These are phyloP conservation scores for Leptobrachium ailaonicum DNA, from an alignment of 2,113 vertebrate species.

Conservation along the genomic window DNA sequence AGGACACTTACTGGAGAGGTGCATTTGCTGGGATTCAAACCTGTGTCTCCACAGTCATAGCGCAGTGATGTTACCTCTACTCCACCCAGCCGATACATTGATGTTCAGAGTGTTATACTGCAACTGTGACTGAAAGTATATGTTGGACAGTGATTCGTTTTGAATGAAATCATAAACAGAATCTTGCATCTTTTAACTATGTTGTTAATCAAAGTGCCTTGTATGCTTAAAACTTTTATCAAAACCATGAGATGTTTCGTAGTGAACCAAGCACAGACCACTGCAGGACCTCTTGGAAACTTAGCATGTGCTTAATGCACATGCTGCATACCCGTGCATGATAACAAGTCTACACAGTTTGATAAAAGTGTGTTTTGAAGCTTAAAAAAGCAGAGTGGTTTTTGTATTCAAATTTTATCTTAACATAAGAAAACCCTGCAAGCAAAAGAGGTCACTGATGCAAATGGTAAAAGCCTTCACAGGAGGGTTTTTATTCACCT, in stretches of 20 bases:
- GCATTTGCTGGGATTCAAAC: too few species aligned
- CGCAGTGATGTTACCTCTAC: too few species aligned
- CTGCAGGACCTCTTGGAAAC: background rate
- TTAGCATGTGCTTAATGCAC: background rate
- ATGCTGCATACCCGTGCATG: background rate
- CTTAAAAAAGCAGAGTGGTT: slow-evolving; percentile 19
- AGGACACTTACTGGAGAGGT: too few species aligned
- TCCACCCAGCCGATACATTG: too few species aligned
- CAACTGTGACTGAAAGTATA: too few species aligned
- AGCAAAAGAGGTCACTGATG: background rate
- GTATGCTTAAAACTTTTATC: background rate
- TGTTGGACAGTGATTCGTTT: too few species aligned
- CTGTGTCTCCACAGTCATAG: too few species aligned
- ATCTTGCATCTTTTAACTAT: too few species aligned
- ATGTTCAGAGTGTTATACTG: too few species aligned
- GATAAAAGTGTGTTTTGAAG: background rate
- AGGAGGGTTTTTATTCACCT: slow-evolving; percentile 33
- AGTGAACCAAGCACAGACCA: background rate
- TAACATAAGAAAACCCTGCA: slow-evolving; percentile 23
- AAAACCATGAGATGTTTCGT: background rate
- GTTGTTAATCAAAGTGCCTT: background rate
- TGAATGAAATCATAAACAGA: too few species aligned
- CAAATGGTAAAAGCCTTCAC: background rate
- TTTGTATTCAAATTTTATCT: slow-evolving; percentile 21
- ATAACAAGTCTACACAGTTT: background rate